These are phyloP conservation scores for Lydus trimaculatus DNA, from an alignment of 2,888 invertebrate genomes.

Conservation along the genomic window DNA sequence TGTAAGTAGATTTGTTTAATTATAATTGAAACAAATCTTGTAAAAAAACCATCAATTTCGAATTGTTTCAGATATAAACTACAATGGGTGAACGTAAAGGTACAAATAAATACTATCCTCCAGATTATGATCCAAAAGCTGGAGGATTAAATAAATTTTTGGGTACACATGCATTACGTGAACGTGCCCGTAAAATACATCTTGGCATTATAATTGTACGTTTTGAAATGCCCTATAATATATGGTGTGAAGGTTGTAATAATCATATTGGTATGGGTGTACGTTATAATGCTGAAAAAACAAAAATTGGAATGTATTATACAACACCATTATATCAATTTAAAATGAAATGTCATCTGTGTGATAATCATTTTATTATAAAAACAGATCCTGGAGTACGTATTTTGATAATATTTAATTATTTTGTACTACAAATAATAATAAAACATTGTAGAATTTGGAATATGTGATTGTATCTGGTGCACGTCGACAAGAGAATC, in stretches of 20 bases:
- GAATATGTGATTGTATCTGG: constrained; percentile 97
- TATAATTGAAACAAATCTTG: too few relatives aligned
- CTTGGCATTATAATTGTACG: constrained; percentile 95
- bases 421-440: constrained; percentile 13
- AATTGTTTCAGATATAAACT: constrained; percentile 37
- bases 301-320: constrained; percentile 96
- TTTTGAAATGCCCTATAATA: constrained; percentile 99
- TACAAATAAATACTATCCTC: constrained; percentile 97
- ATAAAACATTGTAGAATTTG: constrained; percentile 75
- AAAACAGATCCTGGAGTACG: constrained; percentile 96
- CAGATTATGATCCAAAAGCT: constrained; percentile 96
- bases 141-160: constrained; percentile 95
- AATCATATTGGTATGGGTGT: constrained; percentile 99
- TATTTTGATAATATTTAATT: constrained; percentile 30
- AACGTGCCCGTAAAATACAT: constrained; percentile 94
- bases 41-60: background rate
- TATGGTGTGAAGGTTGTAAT: constrained; percentile 98
- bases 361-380: constrained; percentile 97
- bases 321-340: constrained; percentile 98
- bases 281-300: constrained; percentile 94
- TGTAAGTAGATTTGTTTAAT: background rate
- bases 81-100: constrained; percentile 99
- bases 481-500: constrained; percentile 93
- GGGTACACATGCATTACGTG: constrained; percentile 93
- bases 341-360: constrained; percentile 98